Evolutionary conservation across 2,797 vertebrate genomes (phyloP), one percentile per base, ranked within the genome.

Genomic region (Eospalax fontanierii): DNA sequence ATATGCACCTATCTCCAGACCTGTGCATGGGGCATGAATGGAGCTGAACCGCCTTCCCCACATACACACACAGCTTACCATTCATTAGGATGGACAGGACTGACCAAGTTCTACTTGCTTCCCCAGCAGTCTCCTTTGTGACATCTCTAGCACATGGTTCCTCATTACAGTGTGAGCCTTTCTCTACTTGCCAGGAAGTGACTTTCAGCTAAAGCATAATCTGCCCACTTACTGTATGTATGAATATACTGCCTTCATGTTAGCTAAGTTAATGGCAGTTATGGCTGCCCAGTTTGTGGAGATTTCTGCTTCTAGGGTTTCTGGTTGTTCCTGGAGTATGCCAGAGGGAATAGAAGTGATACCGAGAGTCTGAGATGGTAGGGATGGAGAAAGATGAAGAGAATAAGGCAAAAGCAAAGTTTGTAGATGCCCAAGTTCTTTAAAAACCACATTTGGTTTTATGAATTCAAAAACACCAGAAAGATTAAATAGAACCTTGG

Each of bases 401-500:
- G 28, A 5, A 76, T 24, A 19, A 33, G 12, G 35, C n/a, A 26
- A 59, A 12, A 33, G 22, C 4, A 8, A 80, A 40, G 19, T 63
- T 57, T 26, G 70, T 0, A 16, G 6, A 84, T 59, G 4, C 33
- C 12, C 46, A 50, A 50, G 46, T 50, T 89, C 87, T 70, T 87
- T 1, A 26, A 46, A 83, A 87, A 40, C 68, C 38, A 19, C 71
- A 9, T 22, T 84, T 91, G 81, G 26, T 71, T 22, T 71, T 28
- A 95, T 80, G 50, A 79, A 86, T 50, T 85, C 71, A 86, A 85
- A 92, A 85, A 22, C 7, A 18, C 22, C 54, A 21, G 71, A 46
- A 12, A 95, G 40, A 90, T 9, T n/a, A 71, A 90, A 71, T 1
- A 5, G 18, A 71, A 73, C 43, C 40, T 59, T 79, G 33, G 14